Evolutionary conservation across 2,888 invertebrate genomes (phyloP), one percentile per base, ranked within the genome.

Genomic region (Phengaris alcon): DNA sequence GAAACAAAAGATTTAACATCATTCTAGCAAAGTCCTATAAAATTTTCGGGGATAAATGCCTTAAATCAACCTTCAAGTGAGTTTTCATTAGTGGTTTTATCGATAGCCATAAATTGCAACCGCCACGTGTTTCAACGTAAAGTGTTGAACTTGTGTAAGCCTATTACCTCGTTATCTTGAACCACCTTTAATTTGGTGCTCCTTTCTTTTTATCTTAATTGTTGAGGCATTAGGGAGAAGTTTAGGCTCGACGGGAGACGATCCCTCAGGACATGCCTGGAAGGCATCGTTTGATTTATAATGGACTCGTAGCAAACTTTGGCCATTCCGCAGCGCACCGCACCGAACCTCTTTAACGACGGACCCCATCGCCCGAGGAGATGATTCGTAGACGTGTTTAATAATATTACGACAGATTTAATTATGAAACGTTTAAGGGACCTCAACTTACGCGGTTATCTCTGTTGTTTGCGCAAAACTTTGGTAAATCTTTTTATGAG

Each of bases 171-270:
- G 90, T 93, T 93, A 93, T 93, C 93, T 93, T 88, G 87, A 92
- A 90, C 89, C 90, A 92, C 92, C 91, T 93, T 93, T 90, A 93
- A 93, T 93, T 91, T 86, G 89, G 89, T 89, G 87, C 88, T 90
- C 88, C 89, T 88, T 93, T 92, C 91, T 93, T 93, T 93, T 93
- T 93, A 93, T 93, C 93, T 93, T 93, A 93, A 93, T 93, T 93
- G 91, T 92, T 90, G 90, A 89, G 91, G 87, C 89, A 91, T 93
- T 92, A 90, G 90, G 87, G 89, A 88, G 90, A 89, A 87, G 86
- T 90, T 85, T 86, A 85, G 88, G 88, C 88, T 83, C 88, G 84
- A 84, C 82, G 90, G 90, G 89, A 89, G 90, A 89, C 86, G 90
- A 89, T 91, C 93, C 93, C 93, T 91, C 89, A 90, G 90, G 93